Evolutionary conservation across 2,888 invertebrate genomes (phyloP).

Genomic region (Drosophila robusta): DNA sequence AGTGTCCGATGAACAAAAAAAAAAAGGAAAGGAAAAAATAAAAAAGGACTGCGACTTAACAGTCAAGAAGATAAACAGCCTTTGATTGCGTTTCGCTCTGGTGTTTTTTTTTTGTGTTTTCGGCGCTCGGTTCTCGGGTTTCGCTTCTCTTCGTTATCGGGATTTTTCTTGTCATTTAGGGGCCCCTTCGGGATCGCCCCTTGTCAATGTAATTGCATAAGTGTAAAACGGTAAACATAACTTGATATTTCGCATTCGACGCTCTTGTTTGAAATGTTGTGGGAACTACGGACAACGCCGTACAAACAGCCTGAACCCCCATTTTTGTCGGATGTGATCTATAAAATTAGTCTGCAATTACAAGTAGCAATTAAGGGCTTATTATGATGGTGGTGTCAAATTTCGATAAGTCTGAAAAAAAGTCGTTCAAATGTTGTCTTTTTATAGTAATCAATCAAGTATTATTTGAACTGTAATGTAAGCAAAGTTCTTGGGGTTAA

Average conservation of each 20-base stretch:
- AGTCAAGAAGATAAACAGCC: slow-evolving; percentile 74
- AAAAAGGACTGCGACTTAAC: slow-evolving; percentile 33
- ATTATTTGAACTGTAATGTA: too few species aligned
- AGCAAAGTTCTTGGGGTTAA: too few species aligned
- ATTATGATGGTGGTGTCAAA: not conserved
- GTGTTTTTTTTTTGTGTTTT: slow-evolving; percentile 4
- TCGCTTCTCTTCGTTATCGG: slow-evolving; percentile 20
- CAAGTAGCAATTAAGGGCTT: not conserved
- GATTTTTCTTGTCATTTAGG: slow-evolving; percentile 18
- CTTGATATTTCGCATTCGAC: not conserved
- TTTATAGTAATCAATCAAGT: too few species aligned
- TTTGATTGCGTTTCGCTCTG: slow-evolving; percentile 62
- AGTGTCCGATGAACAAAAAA: slow-evolving; percentile 46
- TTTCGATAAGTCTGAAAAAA: too few species aligned
- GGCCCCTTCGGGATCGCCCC: slow-evolving; percentile 24
- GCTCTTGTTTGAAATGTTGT: slow-evolving; percentile 2
- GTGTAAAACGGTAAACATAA: slow-evolving; percentile 34
- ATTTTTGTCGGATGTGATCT: not conserved
- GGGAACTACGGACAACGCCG: slow-evolving; percentile 3
- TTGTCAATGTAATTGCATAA: slow-evolving; percentile 44
- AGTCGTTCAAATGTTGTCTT: too few species aligned
- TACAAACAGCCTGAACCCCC: not conserved
- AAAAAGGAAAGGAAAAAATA: slow-evolving; percentile 4
- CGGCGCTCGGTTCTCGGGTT: not conserved
- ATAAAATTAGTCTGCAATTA: slow-evolving; percentile 15